Evolutionary conservation across 2,888 invertebrate genomes (phyloP), one percentile per base, ranked within the genome.

Genomic region (Drosophila neonasuta): DNA sequence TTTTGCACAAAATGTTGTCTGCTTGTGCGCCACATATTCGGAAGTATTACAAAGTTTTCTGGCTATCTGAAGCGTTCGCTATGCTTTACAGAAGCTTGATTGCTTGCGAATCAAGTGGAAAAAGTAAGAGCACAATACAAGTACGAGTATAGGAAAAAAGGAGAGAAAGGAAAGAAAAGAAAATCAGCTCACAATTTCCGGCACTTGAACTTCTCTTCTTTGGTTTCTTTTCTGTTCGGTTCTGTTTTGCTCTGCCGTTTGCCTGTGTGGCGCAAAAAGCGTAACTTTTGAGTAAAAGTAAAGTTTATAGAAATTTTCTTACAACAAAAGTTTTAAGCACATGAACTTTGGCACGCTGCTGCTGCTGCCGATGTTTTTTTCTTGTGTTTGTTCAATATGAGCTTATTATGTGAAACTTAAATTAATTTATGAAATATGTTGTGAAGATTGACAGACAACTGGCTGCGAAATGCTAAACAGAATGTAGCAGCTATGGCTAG

Each of bases 261-360:
- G 32, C 24, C 24, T 32, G 59, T 46, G 36, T 71, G 65, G 52
- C 54, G 10, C 78, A 68, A 54, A 73, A 62, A 68, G 52, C 56
- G 51, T 62, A 80, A 85, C 73, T 80, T 80, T 82, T 67, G 36
- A 49, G 66, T 55, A 49, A 77, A 73, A 71, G 75, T 79, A 45
- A 65, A 80, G 57, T 66, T 70, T 77, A 62, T 55, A 64, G 63
- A 67, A 63, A 60, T 50, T 77, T 59, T 74, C 82, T 61, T 76
- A 76, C 75, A 70, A 74, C 59, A 64, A 83, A 83, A 83, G 82
- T 83, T 83, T 79, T 70, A 79, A 83, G 83, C 76, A 78, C 85
- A 74, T 68, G 79, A 79, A 86, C 74, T 81, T 86, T 68, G 63
- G 45, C 49, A 62, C 30, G 34, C 44, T 15, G 62, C 56, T 36